These are phyloP conservation scores for Corythornis vintsioides DNA, from an alignment of 2,113 vertebrate species.

Conservation along the genomic window DNA sequence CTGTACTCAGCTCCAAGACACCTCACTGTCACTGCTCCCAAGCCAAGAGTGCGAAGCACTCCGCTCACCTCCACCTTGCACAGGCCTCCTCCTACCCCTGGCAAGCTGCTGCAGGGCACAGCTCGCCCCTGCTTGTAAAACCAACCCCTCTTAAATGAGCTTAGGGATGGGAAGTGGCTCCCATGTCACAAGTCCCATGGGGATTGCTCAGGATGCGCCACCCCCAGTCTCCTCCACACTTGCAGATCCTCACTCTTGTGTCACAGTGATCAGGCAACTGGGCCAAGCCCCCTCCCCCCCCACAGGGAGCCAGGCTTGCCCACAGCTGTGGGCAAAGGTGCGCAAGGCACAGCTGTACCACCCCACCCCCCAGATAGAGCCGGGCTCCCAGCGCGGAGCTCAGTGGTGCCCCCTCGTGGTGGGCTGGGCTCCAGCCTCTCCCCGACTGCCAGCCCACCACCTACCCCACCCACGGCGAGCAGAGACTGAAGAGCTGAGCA, in stretches of 20 bases:
- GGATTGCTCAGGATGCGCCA: not conserved
- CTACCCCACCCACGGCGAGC: accelerated
- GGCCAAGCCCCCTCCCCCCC: accelerated
- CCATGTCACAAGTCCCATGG: accelerated
- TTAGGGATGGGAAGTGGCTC: not conserved
- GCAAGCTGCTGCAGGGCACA: not conserved
- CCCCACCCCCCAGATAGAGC: not conserved
- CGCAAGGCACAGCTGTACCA: conserved; percentile 2
- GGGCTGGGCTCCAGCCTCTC: not conserved
- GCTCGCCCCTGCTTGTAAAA: not conserved
- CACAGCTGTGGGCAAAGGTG: not conserved
- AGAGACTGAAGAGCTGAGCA: not conserved
- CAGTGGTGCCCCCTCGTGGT: not conserved
- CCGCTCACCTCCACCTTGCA: accelerated
- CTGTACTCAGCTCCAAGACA: not conserved
- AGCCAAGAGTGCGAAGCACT: accelerated
- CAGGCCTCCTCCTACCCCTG: not conserved
- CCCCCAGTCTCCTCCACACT: not conserved
- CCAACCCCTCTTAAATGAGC: not conserved
- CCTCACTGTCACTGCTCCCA: accelerated
- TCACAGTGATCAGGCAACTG: conserved; percentile 52
- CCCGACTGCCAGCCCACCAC: not conserved
- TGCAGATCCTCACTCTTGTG: conserved; percentile 28
- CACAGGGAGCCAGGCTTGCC: not conserved
- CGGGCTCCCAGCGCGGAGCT: not conserved